Conservation (phyloP, 2,888 invertebrate genomes). For the Labia minor region DNA sequence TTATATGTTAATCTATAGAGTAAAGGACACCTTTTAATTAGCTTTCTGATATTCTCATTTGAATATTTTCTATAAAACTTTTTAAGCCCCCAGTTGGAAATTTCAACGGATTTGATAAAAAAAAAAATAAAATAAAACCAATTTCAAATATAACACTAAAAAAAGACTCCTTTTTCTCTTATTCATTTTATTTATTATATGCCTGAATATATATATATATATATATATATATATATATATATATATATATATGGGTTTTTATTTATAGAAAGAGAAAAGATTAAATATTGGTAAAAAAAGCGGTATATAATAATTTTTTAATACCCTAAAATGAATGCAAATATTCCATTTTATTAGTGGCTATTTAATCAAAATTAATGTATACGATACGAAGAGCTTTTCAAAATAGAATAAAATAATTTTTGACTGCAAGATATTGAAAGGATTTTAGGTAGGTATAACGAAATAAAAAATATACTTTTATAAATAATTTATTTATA, state of each 20-base stretch:
- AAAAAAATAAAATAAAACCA: too few species aligned
- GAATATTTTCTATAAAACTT: conserved; percentile 9
- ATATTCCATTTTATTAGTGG: not conserved
- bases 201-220: too few species aligned
- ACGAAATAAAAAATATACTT: too few species aligned
- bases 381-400: too few species aligned
- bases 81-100: not conserved
- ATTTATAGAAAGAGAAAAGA: too few species aligned
- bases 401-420: not conserved
- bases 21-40: conserved; percentile 13
- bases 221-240: too few species aligned
- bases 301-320: not conserved
- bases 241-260: too few species aligned
- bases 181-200: too few species aligned
- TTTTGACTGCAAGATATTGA: not conserved
- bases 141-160: not conserved
- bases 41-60: conserved; percentile 7
- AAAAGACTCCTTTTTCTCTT: too few species aligned
- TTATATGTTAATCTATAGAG: conserved; percentile 8
- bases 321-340: not conserved
- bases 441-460: not conserved
- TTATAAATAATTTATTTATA: too few species aligned
- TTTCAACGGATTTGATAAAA: conserved; percentile 1
- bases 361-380: too few species aligned
- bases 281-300: too few species aligned